phyloP scores from a whole-genome alignment of 2,888 invertebrate genomes.

The Agriopis leucophaearia region DNA sequence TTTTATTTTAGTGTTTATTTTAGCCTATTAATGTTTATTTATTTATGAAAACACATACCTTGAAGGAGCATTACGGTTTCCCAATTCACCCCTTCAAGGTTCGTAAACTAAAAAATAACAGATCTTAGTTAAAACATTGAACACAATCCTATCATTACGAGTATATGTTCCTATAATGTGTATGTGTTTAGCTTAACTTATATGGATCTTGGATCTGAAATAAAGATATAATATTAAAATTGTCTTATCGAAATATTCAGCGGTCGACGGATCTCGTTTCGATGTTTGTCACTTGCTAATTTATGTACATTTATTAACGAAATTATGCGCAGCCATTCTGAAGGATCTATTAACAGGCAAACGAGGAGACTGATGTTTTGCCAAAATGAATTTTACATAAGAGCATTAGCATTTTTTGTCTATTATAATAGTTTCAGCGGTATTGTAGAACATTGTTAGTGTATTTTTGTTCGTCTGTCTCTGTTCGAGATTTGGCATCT shows the following conservation, averaged over 20 bases:
- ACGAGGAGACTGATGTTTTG: slow-evolving; percentile 37
- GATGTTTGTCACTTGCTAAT: slow-evolving; percentile 32
- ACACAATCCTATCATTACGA: too few relatives aligned
- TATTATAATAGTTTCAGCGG: slow-evolving; percentile 51
- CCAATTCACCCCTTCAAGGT: too few relatives aligned
- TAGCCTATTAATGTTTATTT: too few relatives aligned
- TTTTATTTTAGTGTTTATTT: too few relatives aligned
- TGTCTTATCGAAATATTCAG: slow-evolving; percentile 20
- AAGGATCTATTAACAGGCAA: slow-evolving; percentile 34
- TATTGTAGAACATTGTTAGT: slow-evolving; percentile 60
- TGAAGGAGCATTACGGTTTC: too few relatives aligned
- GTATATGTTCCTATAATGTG: too few relatives aligned
- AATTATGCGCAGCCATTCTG: slow-evolving; percentile 34
- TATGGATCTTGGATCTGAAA: too few relatives aligned
- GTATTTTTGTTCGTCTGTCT: slow-evolving; percentile 67
- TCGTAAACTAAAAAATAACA: too few relatives aligned
- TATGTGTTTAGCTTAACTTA: too few relatives aligned
- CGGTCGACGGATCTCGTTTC: slow-evolving; percentile 26
- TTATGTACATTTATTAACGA: slow-evolving; percentile 36
- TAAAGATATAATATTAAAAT: too few relatives aligned
- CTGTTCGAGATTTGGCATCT: slow-evolving; percentile 68
- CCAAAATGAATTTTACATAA: slow-evolving; percentile 54
- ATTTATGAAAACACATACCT: too few relatives aligned
- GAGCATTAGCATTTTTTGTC: slow-evolving; percentile 57
- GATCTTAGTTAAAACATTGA: too few relatives aligned